Base-by-base conservation (phyloP, 2,113 vertebrate species). In the Dryoscopus gambensis region DNA sequence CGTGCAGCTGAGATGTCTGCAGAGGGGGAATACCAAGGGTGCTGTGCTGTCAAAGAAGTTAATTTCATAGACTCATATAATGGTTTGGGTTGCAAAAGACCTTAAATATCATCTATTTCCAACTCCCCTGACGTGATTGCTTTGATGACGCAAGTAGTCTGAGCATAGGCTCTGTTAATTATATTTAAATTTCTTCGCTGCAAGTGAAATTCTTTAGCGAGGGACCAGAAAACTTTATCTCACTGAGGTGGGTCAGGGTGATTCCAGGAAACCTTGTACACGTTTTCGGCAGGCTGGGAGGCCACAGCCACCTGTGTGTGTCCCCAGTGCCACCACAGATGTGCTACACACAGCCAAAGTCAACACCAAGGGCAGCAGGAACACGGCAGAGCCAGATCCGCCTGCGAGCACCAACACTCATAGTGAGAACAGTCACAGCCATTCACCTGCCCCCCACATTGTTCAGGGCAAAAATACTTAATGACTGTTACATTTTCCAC, bases 381-480 rank as follows among this genome's bases (percentile, higher is more conserved):
- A 1, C 5, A 7, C 3, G 0, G 24, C 1, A 6, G 49, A 56
- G 50, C 37, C 37, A 17, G 59, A 65, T 44, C 63, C 1, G 0
- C 5, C 1, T 46, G 46, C 4, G 2, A 65, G 37, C 57, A 33
- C 10, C 74, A 56, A 5, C 62, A 88, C 42, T 27, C 79, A n/a
- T 2, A 37, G 46, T 20, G n/a, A 90, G 60, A 74, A 30, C 21
- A 50, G 18, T 3, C 69, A 19, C 56, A 80, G 53, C 27, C 71
- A 42, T 57, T 33, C 71, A 25, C 40, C 71, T 81, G 59, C 35
- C 37, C 65, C 35, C 47, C 27, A 30, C 37, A 15, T 1, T 24
- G 12, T 4, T 42, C 57, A 63, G 33, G 67, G 33, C 21, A 74
- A 53, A 83, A 77, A 52, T 11, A 16, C 18, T 23, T 17, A 4